Evolutionary conservation across 2,888 invertebrate species (phyloP).

Genomic region (Cistogaster globosa): DNA sequence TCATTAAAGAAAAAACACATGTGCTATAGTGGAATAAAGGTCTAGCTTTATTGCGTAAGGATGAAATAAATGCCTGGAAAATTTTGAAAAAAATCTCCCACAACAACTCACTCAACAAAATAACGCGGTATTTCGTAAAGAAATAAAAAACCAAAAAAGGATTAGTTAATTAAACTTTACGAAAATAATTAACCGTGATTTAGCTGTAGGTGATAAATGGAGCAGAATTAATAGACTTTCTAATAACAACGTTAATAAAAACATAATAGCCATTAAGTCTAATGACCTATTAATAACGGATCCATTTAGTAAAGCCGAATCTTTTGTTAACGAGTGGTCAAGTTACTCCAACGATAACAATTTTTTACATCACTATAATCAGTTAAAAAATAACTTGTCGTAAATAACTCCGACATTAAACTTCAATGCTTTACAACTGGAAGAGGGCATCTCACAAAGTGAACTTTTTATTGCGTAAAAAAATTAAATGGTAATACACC

Average conservation of each 20-base stretch:
- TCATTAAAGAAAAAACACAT: not conserved
- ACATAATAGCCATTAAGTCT: constrained; percentile 20
- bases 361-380: not conserved
- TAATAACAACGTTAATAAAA: not conserved
- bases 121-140: not conserved
- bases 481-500: not conserved
- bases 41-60: not conserved
- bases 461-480: not conserved
- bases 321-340: constrained; percentile 24
- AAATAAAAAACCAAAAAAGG: not conserved
- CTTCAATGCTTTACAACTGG: not conserved
- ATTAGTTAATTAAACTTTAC: not conserved
- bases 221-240: constrained; percentile 8
- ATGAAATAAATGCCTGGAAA: not conserved
- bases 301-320: not conserved
- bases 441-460: not conserved
- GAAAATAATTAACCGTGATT: not conserved
- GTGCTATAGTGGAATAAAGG: constrained; percentile 1
- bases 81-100: not conserved
- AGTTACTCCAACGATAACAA: constrained; percentile 12
- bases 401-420: not conserved
- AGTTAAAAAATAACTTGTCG: not conserved
- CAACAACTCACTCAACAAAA: not conserved
- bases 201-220: not conserved
- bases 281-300: constrained; percentile 6